Percentiles rank a stretch among this genome's conserved stretches.
These are phyloP conservation scores for Elachura formosa DNA, from an alignment of 2,113 vertebrate genomes.

Conservation along the genomic window DNA sequence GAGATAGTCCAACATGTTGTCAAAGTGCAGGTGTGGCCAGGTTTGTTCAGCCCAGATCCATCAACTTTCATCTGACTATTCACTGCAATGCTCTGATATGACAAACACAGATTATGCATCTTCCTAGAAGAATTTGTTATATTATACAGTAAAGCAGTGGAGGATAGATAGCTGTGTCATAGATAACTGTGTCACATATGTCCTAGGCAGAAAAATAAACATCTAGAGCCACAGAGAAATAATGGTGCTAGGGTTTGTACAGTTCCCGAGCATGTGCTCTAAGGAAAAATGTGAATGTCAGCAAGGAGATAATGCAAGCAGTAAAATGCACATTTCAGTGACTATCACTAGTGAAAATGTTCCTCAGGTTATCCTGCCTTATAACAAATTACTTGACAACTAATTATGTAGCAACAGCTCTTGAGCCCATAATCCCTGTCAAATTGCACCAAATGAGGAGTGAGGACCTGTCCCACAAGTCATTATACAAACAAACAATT, in stretches of 20 bases:
- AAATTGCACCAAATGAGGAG: neutral
- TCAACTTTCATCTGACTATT: neutral
- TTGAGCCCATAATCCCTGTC: neutral
- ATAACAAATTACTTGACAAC: constrained; percentile 3
- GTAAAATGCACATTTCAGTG: neutral
- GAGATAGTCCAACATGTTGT: neutral
- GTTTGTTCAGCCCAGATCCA: neutral
- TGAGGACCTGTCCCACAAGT: neutral
- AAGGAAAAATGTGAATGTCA: neutral
- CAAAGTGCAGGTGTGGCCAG: neutral
- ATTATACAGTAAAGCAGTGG: rapidly evolving
- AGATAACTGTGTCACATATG: neutral
- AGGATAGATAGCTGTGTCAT: no score
- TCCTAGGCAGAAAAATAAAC: neutral
- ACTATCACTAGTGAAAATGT: neutral
- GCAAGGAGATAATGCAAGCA: neutral
- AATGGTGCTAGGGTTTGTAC: neutral
- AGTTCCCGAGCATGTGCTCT: neutral
- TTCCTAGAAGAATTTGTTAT: neutral
- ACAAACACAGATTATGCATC: rapidly evolving
- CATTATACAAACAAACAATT: constrained; percentile 20
- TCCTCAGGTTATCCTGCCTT: neutral
- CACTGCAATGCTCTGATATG: neutral
- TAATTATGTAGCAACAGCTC: neutral
- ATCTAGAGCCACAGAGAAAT: neutral